Base-by-base conservation (phyloP, 2,888 invertebrate genomes). In the Melinaea marsaeus region DNA sequence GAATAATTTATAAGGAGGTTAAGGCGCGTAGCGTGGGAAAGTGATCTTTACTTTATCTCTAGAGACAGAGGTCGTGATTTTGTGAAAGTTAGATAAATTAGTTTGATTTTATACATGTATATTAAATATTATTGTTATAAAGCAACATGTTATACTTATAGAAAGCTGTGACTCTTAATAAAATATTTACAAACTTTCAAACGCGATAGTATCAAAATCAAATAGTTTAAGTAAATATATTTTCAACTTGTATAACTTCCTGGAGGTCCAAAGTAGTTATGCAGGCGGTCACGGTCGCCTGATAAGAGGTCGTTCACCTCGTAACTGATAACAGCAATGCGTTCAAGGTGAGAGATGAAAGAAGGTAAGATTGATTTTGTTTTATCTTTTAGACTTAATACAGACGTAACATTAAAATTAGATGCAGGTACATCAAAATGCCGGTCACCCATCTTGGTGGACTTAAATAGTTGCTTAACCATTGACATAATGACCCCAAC, bases 11-110 rank as follows among this genome's bases (percentile, higher is more conserved):
- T 35, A 34, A 32, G 6, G 60, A 57, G 57, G 60, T 63, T 63
- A 51, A 56, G 46, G 13, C 55, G 55, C 54, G 13, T 46, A 58
- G 69, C 81, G 82, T 83, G 80, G 79, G 82, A 81, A 80, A 75
- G 72, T 78, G 79, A 78, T 81, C 77, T 82, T 81, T 74, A 64
- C 66, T 22, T 7, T 22, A 51, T 32, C 32, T 22, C 51, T 22
- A 42, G 9, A 37, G 1, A 42, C 42, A 42, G 9, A 42, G 42
- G 6, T 42, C 42, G 7, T 42, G 9, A 9, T 42, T 42, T 42
- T 42, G 42, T 42, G 42, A 42, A 42, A 42, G 42, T 42, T 42
- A 42, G 42, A 42, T 42, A 42, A 42, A 42, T 9, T 42, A 42
- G 42, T 42, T 9, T 42, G 6, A 42, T 42, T 42, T 42, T 42